phyloP scores from a whole-genome alignment of 2,888 invertebrate species.

The Seira musarum region DNA sequence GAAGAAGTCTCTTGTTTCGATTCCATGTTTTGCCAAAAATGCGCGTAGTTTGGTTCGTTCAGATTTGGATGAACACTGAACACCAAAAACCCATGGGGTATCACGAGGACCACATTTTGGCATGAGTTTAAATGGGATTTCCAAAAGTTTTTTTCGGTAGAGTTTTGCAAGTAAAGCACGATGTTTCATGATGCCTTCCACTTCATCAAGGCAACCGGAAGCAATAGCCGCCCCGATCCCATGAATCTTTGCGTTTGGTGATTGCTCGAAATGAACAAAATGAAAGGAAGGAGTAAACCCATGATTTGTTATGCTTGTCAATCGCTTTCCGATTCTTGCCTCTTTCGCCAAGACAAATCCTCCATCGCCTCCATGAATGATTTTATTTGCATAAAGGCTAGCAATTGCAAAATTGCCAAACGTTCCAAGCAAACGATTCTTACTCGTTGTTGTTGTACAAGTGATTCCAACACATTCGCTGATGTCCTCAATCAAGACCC shows the following conservation, averaged over 20 bases:
- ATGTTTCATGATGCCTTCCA: slow-evolving; percentile 46
- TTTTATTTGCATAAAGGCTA: slow-evolving; percentile 63
- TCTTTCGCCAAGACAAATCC: slow-evolving; percentile 59
- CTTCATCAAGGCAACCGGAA: slow-evolving; percentile 49
- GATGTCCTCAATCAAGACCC: slow-evolving; percentile 63
- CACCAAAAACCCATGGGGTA: slow-evolving; percentile 62
- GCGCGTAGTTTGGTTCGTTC: slow-evolving; percentile 43
- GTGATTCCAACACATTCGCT: slow-evolving; percentile 59
- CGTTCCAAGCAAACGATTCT: slow-evolving; percentile 48
- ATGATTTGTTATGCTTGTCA: slow-evolving; percentile 58
- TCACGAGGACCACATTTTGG: slow-evolving; percentile 56
- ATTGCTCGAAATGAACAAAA: slow-evolving; percentile 59
- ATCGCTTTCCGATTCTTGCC: slow-evolving; percentile 23
- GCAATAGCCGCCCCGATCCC: slow-evolving; percentile 63
- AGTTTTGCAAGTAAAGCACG: slow-evolving; percentile 27
- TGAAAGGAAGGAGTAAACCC: slow-evolving; percentile 60
- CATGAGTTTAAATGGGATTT: slow-evolving; percentile 36
- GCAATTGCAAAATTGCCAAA: slow-evolving; percentile 62
- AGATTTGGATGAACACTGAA: slow-evolving; percentile 48
- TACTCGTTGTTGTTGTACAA: background rate
- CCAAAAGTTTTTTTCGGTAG: slow-evolving; percentile 43
- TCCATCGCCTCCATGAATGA: slow-evolving; percentile 63
- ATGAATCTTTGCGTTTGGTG: slow-evolving; percentile 59
- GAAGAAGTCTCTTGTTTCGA: slow-evolving; percentile 63
- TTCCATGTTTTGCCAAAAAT: slow-evolving; percentile 45